Percentiles rank a stretch among this genome's conserved stretches.
Evolutionary conservation across 2,797 vertebrate genomes (phyloP).

Genomic region (Poeciliopsis paucimaculata): DNA sequence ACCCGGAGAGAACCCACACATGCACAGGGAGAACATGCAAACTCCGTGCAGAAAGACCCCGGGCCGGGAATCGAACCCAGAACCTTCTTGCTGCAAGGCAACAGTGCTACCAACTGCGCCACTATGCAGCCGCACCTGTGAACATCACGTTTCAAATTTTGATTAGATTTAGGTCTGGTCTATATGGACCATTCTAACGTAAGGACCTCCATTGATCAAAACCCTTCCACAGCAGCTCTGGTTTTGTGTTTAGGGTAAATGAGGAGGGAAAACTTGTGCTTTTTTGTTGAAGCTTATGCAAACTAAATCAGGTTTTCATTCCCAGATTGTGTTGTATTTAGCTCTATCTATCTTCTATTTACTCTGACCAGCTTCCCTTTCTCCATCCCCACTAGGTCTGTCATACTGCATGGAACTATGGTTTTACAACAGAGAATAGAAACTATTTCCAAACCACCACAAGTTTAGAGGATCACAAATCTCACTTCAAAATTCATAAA

Average conservation of each 20-base stretch:
- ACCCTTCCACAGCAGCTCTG: background rate
- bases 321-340: background rate
- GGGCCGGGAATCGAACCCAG: too few relatives aligned
- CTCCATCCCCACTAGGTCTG: too few relatives aligned
- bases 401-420: background rate
- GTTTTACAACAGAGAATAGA: background rate
- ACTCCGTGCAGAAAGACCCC: too few relatives aligned
- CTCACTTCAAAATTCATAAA: background rate
- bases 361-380: background rate
- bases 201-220: background rate
- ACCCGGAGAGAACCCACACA: too few relatives aligned
- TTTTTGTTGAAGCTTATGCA: background rate
- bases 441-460: background rate
- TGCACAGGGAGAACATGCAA: too few relatives aligned
- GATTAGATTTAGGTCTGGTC: background rate
- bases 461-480: background rate
- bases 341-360: background rate
- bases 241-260: background rate
- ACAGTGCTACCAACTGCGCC: too few relatives aligned
- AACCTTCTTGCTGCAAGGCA: too few relatives aligned
- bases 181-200: background rate
- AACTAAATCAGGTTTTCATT: background rate
- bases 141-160: background rate
- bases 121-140: too few relatives aligned
- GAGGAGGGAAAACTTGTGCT: background rate